A percentile compares a stretch with the other conserved stretches of the same genome.
These are phyloP conservation scores for Nannospalax galili DNA, from an alignment of 2,113 vertebrate genomes.

Conservation along the genomic window DNA sequence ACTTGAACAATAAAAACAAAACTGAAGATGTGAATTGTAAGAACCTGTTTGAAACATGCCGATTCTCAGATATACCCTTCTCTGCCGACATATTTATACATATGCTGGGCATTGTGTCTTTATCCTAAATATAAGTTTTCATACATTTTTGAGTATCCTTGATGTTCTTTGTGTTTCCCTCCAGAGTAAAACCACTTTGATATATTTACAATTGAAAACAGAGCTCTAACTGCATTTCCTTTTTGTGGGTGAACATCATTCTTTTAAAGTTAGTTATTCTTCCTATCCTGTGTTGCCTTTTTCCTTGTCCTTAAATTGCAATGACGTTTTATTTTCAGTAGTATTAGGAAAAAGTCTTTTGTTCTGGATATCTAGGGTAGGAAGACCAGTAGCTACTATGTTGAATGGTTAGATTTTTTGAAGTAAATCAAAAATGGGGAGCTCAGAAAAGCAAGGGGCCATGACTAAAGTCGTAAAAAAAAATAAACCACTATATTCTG, in stretches of 20 bases:
- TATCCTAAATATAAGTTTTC: slow-evolving; percentile 35
- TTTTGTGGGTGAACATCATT: slow-evolving; percentile 42
- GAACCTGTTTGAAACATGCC: background rate
- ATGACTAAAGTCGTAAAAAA: too few species aligned
- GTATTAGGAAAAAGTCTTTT: background rate
- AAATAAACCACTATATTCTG: background rate
- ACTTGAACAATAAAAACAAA: background rate
- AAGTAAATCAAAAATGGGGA: background rate
- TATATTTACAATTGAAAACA: slow-evolving; percentile 42
- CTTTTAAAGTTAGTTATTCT: slow-evolving; percentile 46
- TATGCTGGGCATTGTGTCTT: background rate
- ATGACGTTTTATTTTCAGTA: slow-evolving; percentile 28
- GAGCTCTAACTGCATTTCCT: slow-evolving; percentile 19
- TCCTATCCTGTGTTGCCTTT: background rate
- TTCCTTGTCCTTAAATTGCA: slow-evolving; percentile 37
- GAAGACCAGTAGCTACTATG: background rate
- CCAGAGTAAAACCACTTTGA: slow-evolving; percentile 12
- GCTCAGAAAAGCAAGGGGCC: background rate
- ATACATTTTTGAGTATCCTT: too few species aligned
- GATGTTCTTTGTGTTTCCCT: background rate
- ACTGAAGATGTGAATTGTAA: too few species aligned
- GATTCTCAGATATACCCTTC: background rate
- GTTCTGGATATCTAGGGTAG: slow-evolving; percentile 3
- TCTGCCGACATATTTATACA: background rate
- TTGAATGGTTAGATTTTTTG: background rate